phyloP scores from a whole-genome alignment of 1,140 invertebrate species.

The Scaptomyza montana region DNA sequence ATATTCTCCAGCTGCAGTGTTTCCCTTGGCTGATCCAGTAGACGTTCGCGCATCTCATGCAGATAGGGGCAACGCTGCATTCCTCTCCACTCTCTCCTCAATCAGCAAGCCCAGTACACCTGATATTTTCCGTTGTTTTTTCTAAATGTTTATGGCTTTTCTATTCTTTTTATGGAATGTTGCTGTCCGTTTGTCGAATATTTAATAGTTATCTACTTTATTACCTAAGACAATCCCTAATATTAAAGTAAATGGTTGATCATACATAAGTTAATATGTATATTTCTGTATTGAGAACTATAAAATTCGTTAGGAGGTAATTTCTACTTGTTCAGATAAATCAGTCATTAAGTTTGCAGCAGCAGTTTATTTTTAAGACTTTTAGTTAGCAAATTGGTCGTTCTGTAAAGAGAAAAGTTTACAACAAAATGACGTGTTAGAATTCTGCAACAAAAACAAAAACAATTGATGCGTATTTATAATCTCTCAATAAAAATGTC shows the following conservation, averaged over 20 bases:
- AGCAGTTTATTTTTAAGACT: slow-evolving; percentile 71
- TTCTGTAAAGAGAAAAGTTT: slow-evolving; percentile 46
- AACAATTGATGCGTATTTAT: neutral
- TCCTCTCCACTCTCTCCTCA: slow-evolving; percentile 60
- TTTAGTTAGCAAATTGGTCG: slow-evolving; percentile 75
- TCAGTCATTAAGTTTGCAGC: slow-evolving; percentile 77
- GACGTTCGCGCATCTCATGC: slow-evolving; percentile 95
- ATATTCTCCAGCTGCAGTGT: slow-evolving; percentile 84
- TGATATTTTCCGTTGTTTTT: slow-evolving; percentile 4
- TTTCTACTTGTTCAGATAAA: slow-evolving; percentile 57
- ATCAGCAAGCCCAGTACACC: too few species aligned
- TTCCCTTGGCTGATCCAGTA: slow-evolving; percentile 87
- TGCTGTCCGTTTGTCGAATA: neutral
- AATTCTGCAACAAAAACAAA: neutral
- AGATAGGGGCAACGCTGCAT: slow-evolving; percentile 96
- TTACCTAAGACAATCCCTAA: neutral
- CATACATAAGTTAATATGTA: neutral
- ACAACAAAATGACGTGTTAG: slow-evolving; percentile 6
- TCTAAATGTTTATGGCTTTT: slow-evolving; percentile 11
- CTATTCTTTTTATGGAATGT: slow-evolving; percentile 3
- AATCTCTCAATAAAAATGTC: neutral
- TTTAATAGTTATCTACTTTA: slow-evolving; percentile 16
- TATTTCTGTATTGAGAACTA: slow-evolving; percentile 5
- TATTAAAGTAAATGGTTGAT: slow-evolving; percentile 37
- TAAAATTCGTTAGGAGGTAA: slow-evolving; percentile 63